A percentile compares a stretch with the other conserved stretches of the same genome.
These are phyloP conservation scores for Pentalonia nigronervosa DNA, from an alignment of 1,140 invertebrate genomes.

Conservation along the genomic window DNA sequence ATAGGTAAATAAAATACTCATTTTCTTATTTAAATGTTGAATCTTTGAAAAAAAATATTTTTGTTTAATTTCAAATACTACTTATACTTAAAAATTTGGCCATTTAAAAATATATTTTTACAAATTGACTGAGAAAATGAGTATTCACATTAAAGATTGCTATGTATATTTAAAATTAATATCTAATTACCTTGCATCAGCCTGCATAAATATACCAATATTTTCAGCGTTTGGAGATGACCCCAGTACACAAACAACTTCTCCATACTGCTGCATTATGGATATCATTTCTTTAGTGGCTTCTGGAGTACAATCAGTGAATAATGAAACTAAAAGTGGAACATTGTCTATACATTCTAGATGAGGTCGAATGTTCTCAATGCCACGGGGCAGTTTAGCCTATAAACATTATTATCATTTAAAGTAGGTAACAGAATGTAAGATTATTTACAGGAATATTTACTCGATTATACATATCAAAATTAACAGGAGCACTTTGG, in stretches of 20 bases:
- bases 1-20: background rate
- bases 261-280: constrained; percentile 96
- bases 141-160: background rate
- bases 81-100: background rate
- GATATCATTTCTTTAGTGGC: constrained; percentile 89
- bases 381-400: constrained; percentile 93
- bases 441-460: constrained; percentile 61
- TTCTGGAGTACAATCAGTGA: constrained; percentile 92
- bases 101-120: background rate
- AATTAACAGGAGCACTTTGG: constrained; percentile 86
- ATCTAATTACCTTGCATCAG: constrained; percentile 81
- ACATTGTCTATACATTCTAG: constrained; percentile 96
- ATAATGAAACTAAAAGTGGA: constrained; percentile 92
- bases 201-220: constrained; percentile 90
- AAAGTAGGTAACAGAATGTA: background rate
- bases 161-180: background rate
- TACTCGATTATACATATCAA: constrained; percentile 90
- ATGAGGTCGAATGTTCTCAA: constrained; percentile 95
- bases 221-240: constrained; percentile 89
- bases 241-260: constrained; percentile 89
- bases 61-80: background rate
- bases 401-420: constrained; percentile 64
- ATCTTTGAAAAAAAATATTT: background rate
- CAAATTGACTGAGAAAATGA: background rate
- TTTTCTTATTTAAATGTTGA: background rate